Conservation (phyloP, 2,797 vertebrate species). For the Craterocephalus amniculus region DNA sequence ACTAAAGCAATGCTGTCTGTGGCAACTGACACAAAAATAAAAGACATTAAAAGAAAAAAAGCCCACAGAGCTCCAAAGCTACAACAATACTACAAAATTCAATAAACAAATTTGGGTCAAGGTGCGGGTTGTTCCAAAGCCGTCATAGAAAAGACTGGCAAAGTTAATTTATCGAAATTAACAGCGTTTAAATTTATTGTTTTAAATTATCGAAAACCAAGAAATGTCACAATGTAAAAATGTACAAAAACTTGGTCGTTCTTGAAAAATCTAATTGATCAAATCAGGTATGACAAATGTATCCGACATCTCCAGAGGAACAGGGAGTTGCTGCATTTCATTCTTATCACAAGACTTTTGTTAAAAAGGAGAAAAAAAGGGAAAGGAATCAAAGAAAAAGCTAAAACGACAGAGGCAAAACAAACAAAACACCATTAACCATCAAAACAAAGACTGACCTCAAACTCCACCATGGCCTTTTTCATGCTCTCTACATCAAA, state of each 20-base stretch:
- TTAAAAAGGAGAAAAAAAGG: not conserved
- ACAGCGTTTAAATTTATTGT: not conserved
- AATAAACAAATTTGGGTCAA: not conserved
- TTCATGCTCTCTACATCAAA: conserved; percentile 99
- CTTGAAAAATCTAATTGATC: not conserved
- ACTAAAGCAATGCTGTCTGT: no score
- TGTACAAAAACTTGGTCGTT: not conserved
- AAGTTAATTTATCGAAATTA: not conserved
- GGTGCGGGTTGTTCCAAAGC: no score
- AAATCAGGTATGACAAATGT: not conserved
- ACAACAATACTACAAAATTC: not conserved
- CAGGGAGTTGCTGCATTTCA: not conserved
- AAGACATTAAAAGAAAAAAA: no score
- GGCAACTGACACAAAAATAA: no score
- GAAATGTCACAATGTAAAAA: not conserved
- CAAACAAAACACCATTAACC: not conserved
- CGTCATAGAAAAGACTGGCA: not conserved
- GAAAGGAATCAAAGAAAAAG: not conserved
- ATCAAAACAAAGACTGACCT: conserved; percentile 78
- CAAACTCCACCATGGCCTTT: conserved; percentile 99
- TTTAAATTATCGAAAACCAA: not conserved
- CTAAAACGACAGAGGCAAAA: not conserved
- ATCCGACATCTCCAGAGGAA: not conserved
- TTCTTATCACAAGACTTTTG: no score
- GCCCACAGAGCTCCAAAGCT: not conserved